Conservation (phyloP, 2,113 vertebrate species). For the Brachirus orientalis region DNA sequence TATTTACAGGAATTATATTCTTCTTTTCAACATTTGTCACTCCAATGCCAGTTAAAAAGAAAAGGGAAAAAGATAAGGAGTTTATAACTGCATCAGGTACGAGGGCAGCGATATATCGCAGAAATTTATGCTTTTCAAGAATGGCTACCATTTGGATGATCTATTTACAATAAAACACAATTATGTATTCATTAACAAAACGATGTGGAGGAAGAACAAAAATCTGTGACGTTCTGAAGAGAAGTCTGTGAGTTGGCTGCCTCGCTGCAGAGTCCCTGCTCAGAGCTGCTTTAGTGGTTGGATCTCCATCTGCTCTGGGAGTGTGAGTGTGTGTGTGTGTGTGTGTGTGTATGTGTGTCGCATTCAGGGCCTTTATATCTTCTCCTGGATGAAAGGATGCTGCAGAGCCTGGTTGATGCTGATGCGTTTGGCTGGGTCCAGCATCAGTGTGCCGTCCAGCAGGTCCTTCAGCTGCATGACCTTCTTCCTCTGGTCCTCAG, state of each 20-base stretch:
- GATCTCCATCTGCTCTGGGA: slow-evolving; percentile 44
- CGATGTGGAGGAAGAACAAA: slow-evolving; percentile 45
- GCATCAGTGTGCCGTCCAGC: slow-evolving; percentile 96
- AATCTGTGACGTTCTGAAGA: slow-evolving; percentile 49
- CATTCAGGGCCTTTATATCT: slow-evolving; percentile 84
- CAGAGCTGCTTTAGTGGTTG: slow-evolving; percentile 66
- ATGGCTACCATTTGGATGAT: slow-evolving; percentile 61
- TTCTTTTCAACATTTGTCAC: slow-evolving; percentile 52
- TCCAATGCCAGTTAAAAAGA: slow-evolving; percentile 66
- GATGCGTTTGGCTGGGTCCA: slow-evolving; percentile 98
- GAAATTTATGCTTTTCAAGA: slow-evolving; percentile 41
- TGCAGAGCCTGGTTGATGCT: slow-evolving; percentile 99
- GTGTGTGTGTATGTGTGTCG: background rate
- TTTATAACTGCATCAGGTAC: slow-evolving; percentile 51
- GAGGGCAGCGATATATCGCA: slow-evolving; percentile 31
- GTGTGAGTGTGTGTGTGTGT: background rate
- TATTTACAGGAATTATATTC: slow-evolving; percentile 75
- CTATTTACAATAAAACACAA: slow-evolving; percentile 82
- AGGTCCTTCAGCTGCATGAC: slow-evolving; percentile 99
- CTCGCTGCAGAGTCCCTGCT: slow-evolving; percentile 41
- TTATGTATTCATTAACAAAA: slow-evolving; percentile 58
- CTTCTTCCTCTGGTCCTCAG: slow-evolving; percentile 99
- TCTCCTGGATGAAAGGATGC: slow-evolving; percentile 99
- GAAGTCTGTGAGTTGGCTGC: slow-evolving; percentile 47
- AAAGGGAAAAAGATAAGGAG: slow-evolving; percentile 8